Conservation (phyloP, 2,797 vertebrate genomes). For the Philypnodon macrostomus region DNA sequence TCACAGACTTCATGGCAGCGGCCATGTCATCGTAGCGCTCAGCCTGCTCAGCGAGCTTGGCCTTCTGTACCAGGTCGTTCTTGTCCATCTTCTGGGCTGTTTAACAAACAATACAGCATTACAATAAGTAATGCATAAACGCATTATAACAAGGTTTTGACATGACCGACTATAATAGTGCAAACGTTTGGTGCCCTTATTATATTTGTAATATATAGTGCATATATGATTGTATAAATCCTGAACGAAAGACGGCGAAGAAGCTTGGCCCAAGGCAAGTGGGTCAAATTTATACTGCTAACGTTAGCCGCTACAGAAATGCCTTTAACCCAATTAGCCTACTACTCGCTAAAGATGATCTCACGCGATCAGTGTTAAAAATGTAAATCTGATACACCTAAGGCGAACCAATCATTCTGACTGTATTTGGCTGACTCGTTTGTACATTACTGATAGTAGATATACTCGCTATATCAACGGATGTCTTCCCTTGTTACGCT, state of each 20-base stretch:
- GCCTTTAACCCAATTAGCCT: background rate
- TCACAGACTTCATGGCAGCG: slow-evolving; percentile 88
- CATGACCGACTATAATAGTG: no score
- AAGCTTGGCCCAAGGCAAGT: slow-evolving; percentile 57
- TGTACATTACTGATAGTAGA: background rate
- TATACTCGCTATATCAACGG: slow-evolving; percentile 23
- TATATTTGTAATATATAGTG: no score
- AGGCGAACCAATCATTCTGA: background rate
- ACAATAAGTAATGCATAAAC: background rate
- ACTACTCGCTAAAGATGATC: rapidly evolving
- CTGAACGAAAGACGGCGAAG: slow-evolving; percentile 20
- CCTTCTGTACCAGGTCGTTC: slow-evolving; percentile 89
- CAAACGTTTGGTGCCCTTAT: no score
- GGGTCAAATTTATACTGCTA: slow-evolving; percentile 61
- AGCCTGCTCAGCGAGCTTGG: slow-evolving; percentile 95
- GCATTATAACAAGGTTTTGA: background rate
- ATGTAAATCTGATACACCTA: background rate
- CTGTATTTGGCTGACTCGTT: background rate
- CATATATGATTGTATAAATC: no score
- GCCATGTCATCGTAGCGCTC: slow-evolving; percentile 99
- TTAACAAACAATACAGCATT: background rate
- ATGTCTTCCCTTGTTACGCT: slow-evolving; percentile 40
- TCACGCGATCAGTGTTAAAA: background rate
- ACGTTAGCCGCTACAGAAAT: slow-evolving; percentile 40
- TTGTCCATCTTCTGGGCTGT: slow-evolving; percentile 89